These are phyloP conservation scores for Sphaerophoria rueppellii DNA, from an alignment of 2,888 invertebrate genomes.

Conservation along the genomic window DNA sequence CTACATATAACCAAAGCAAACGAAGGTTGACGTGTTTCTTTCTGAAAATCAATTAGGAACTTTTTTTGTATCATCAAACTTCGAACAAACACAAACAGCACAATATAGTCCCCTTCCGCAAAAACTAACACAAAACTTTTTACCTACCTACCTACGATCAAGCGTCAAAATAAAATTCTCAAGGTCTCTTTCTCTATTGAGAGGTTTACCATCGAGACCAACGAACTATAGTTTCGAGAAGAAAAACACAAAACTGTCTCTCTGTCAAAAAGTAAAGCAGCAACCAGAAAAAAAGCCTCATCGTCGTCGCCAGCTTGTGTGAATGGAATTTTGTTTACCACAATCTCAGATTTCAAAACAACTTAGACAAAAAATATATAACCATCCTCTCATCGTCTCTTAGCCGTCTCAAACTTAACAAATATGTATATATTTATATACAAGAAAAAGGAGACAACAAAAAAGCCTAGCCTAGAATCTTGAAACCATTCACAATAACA, in stretches of 20 bases:
- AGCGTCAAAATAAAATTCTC: conserved; percentile 21
- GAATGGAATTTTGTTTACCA: conserved; percentile 70
- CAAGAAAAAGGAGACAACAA: conserved; percentile 7
- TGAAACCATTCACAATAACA: conserved; percentile 58
- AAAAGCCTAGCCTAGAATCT: conserved; percentile 32
- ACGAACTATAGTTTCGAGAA: conserved; percentile 2
- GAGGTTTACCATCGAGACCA: neutral
- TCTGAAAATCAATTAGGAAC: conserved; percentile 18
- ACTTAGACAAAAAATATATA: conserved; percentile 12
- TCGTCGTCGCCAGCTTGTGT: conserved; percentile 50
- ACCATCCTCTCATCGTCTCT: conserved; percentile 16
- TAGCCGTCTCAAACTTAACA: neutral
- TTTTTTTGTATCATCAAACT: neutral
- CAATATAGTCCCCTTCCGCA: neutral
- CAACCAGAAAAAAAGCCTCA: neutral
- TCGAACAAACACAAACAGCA: neutral
- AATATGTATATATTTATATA: neutral
- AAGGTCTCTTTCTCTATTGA: conserved; percentile 22
- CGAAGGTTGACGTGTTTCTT: neutral
- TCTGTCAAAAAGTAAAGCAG: neutral
- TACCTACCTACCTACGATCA: neutral
- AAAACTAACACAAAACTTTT: neutral
- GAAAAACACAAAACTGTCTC: neutral
- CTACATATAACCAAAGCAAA: neutral
- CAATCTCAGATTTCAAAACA: conserved; percentile 64